Evolutionary conservation across 2,888 invertebrate genomes (phyloP).

Genomic region (Amphipyra berbera): DNA sequence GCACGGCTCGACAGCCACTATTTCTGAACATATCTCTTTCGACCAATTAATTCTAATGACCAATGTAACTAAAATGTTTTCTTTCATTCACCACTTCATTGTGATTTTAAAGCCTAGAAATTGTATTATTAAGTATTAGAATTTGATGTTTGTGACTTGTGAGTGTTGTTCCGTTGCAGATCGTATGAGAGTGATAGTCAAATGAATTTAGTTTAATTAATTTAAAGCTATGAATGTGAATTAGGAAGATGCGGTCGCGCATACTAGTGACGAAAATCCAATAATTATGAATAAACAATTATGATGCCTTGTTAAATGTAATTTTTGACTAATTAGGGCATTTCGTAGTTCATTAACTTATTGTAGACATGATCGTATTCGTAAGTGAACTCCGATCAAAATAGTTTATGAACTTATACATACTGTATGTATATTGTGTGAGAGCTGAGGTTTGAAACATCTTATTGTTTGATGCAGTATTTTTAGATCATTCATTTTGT

Average conservation of each 20-base stretch:
- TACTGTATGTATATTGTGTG: slow-evolving; percentile 73
- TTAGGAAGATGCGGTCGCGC: slow-evolving; percentile 90
- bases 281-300: slow-evolving; percentile 85
- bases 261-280: slow-evolving; percentile 90
- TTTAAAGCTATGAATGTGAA: slow-evolving; percentile 86
- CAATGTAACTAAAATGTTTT: slow-evolving; percentile 79
- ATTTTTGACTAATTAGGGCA: slow-evolving; percentile 87
- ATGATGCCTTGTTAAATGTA: slow-evolving; percentile 88
- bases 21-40: slow-evolving; percentile 85
- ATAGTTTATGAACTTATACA: slow-evolving; percentile 73
- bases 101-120: slow-evolving; percentile 87
- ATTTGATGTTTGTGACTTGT: slow-evolving; percentile 85
- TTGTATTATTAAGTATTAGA: slow-evolving; percentile 90
- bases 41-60: slow-evolving; percentile 88
- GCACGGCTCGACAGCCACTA: slow-evolving; percentile 75
- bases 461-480: slow-evolving; percentile 86
- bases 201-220: slow-evolving; percentile 87
- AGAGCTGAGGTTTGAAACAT: slow-evolving; percentile 69
- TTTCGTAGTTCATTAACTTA: slow-evolving; percentile 88
- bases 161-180: slow-evolving; percentile 82
- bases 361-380: slow-evolving; percentile 85
- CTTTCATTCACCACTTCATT: slow-evolving; percentile 84
- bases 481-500: slow-evolving; percentile 84
- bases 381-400: slow-evolving; percentile 85
- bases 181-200: slow-evolving; percentile 87